phyloP scores from a whole-genome alignment of 2,113 vertebrate genomes.

The Dicaeum eximium region DNA sequence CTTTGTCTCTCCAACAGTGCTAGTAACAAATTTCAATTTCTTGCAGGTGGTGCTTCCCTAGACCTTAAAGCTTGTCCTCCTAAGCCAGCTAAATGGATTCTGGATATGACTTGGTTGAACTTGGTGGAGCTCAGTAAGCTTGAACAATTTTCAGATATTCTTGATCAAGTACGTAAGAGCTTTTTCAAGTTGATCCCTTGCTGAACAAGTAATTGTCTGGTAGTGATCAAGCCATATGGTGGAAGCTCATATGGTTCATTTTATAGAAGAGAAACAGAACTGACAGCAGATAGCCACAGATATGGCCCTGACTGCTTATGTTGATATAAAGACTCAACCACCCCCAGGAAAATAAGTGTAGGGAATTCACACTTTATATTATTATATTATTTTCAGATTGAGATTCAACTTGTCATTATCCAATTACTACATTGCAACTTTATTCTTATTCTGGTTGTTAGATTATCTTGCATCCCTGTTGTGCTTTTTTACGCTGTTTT shows the following conservation, averaged over 20 bases:
- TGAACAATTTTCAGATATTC: slow-evolving; percentile 87
- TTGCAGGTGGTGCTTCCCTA: slow-evolving; percentile 89
- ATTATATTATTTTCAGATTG: background rate
- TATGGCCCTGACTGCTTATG: background rate
- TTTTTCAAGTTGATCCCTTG: background rate
- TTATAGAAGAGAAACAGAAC: background rate
- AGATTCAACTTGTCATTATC: background rate
- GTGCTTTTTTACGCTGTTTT: background rate
- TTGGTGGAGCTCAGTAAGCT: slow-evolving; percentile 93
- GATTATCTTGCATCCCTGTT: background rate
- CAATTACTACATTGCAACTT: background rate
- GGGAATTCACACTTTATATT: background rate
- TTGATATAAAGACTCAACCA: background rate
- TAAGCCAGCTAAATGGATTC: slow-evolving; percentile 93
- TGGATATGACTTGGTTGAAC: slow-evolving; percentile 97
- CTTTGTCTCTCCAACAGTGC: background rate
- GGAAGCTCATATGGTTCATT: background rate
- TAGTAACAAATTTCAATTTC: background rate
- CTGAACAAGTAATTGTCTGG: background rate
- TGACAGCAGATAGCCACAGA: background rate
- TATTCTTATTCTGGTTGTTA: background rate
- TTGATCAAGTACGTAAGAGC: slow-evolving; percentile 79
- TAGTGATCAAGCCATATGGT: background rate
- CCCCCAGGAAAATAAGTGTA: background rate
- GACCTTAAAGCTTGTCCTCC: slow-evolving; percentile 91